These are phyloP conservation scores for Sebastes vulpes DNA, from an alignment of 2,797 vertebrate genomes.

Conservation along the genomic window DNA sequence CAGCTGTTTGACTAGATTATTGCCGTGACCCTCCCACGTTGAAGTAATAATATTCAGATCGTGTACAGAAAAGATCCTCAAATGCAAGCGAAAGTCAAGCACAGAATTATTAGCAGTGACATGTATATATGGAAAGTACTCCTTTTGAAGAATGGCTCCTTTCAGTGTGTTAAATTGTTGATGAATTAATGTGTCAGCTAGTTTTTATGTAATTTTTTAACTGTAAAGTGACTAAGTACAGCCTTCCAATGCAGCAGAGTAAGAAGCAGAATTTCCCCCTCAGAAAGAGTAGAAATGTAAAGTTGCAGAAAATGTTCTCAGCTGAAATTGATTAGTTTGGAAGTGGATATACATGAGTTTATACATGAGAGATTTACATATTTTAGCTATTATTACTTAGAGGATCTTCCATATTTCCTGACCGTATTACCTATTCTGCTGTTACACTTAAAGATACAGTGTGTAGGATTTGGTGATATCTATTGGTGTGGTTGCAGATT, in stretches of 20 bases:
- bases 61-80: not conserved
- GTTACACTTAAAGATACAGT: not conserved
- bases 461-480: not conserved
- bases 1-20: slow-evolving; percentile 8
- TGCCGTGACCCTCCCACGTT: not conserved
- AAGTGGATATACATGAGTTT: not conserved
- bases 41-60: slow-evolving; percentile 8
- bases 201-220: not conserved
- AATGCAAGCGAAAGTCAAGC: not conserved
- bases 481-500: not conserved
- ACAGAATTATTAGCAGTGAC: not conserved
- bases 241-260: not conserved
- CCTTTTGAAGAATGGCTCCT: not conserved
- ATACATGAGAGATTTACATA: not conserved
- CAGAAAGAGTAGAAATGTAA: not conserved
- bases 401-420: not conserved
- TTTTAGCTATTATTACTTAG: not conserved
- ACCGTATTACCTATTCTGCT: not conserved
- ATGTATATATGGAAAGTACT: not conserved
- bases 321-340: not conserved
- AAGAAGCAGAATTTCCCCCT: not conserved
- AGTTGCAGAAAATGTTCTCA: not conserved
- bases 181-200: not conserved
- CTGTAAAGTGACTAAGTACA: not conserved
- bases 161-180: not conserved